Conservation (phyloP, 2,113 vertebrate genomes). For the Orycteropus afer region DNA sequence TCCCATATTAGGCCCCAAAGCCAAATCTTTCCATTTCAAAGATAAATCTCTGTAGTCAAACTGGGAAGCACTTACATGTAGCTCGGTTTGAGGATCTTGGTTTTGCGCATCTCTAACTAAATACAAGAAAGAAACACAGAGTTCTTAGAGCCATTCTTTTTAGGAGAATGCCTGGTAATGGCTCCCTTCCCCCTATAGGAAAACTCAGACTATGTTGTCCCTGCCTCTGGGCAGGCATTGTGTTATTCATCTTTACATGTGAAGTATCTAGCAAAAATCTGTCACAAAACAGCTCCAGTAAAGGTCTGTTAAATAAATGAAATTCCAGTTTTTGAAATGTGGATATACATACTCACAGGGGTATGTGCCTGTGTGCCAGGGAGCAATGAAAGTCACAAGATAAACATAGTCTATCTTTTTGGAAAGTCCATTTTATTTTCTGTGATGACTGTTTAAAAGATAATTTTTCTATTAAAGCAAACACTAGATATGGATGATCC, state of each 20-base stretch:
- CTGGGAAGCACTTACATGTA: not conserved
- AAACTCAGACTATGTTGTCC: not conserved
- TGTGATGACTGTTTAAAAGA: not conserved
- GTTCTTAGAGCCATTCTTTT: not conserved
- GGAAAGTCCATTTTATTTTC: not conserved
- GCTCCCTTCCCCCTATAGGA: not conserved
- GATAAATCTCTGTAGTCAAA: not conserved
- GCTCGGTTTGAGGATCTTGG: not conserved
- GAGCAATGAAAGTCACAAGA: not conserved
- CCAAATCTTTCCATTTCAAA: not conserved
- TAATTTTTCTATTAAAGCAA: not conserved
- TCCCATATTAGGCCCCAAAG: not conserved
- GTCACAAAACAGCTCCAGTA: not conserved
- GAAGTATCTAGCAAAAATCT: not conserved
- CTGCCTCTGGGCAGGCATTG: not conserved
- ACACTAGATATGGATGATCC: not conserved
- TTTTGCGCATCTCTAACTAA: not conserved
- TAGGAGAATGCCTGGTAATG: not conserved
- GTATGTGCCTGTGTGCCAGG: accelerated
- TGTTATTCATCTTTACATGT: not conserved
- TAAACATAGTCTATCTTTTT: not conserved
- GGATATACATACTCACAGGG: accelerated
- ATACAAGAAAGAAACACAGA: not conserved
- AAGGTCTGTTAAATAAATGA: not conserved
- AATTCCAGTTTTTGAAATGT: not conserved